Base-by-base conservation (phyloP, 1,140 invertebrate species). In the Phthorimaea operculella region DNA sequence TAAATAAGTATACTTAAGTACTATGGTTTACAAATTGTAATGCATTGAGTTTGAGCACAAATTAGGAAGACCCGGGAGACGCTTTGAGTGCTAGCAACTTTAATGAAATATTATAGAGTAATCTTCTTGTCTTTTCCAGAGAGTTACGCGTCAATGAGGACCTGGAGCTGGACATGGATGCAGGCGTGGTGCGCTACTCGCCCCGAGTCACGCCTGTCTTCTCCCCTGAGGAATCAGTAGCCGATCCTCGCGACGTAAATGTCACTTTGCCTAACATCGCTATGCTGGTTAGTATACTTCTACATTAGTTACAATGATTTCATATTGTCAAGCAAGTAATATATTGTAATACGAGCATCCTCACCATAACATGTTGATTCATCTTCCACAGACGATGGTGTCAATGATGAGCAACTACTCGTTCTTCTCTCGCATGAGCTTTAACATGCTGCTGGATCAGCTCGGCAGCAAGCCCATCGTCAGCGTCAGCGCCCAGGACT, bases 221-320 rank as follows among this genome's bases (percentile, higher is more conserved):
- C 76, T 68, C 90, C 1, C 89, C 79, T 7, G 90, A 93, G 33
- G 79, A 89, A 66, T 97, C 95, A 0, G 72, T 90, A 9, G 92
- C 90, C 0, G 79, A 91, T 72, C 88, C 90, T 4, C 79, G 89
- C 33, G 64, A 85, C 0, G 90, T 95, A 57, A 82, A 85, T 0
- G 84, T 96, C 11, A 85, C 86, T 0, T 90, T 93, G 0, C 88
- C 93, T 0, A 97, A 97, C 75, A 88, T 95, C 64, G 91, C 94
- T 1, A 82, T 95, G 63, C 81, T 96, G 87, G 94, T 85, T 61
- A 62, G 66, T n/a, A n/a, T n/a, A n/a, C n/a, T n/a, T n/a, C n/a
- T n/a, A n/a, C 55, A n/a, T n/a, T n/a, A n/a, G n/a, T n/a, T n/a
- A n/a, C n/a, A n/a, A n/a, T n/a, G n/a, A n/a, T n/a, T n/a, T n/a